Evolutionary conservation across 2,113 vertebrate species (phyloP).

Genomic region (Tragelaphus imberbis): DNA sequence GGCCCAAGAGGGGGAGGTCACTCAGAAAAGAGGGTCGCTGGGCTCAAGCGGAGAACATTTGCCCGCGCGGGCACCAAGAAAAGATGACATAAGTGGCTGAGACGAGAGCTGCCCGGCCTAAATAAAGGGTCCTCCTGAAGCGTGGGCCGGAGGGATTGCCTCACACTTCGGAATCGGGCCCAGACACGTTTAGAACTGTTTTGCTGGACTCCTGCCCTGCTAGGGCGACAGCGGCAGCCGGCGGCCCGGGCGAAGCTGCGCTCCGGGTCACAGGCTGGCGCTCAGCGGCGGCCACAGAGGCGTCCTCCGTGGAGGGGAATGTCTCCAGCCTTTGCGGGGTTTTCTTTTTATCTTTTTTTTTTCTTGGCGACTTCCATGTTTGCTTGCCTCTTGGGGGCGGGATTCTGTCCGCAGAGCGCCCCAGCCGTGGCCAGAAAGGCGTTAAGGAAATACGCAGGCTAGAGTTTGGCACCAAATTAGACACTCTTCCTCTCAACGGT

Average conservation of each 20-base stretch:
- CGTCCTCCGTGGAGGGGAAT: background rate
- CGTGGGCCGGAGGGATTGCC: slow-evolving; percentile 47
- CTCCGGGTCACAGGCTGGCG: background rate
- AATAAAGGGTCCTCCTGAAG: background rate
- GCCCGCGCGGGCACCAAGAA: background rate
- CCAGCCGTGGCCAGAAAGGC: background rate
- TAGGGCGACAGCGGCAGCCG: background rate
- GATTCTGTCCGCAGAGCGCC: background rate
- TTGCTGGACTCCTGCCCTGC: slow-evolving; percentile 22
- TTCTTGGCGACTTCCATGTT: background rate
- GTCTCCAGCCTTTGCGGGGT: background rate
- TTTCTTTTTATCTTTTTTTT: background rate
- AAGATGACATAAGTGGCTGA: slow-evolving; percentile 46
- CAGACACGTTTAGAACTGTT: slow-evolving; percentile 49
- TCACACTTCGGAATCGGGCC: slow-evolving; percentile 38
- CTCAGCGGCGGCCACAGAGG: background rate
- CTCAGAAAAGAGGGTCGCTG: background rate
- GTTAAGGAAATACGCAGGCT: rapidly evolving
- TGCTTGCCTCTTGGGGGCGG: background rate
- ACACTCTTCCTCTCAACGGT: rapidly evolving
- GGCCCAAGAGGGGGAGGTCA: background rate
- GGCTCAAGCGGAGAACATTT: background rate
- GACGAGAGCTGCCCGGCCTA: background rate
- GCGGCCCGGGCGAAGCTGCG: background rate
- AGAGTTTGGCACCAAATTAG: background rate